A percentile compares a stretch with the other conserved stretches of the same genome.
phyloP scores from a whole-genome alignment of 2,113 vertebrate genomes.

The Mastomys coucha region DNA sequence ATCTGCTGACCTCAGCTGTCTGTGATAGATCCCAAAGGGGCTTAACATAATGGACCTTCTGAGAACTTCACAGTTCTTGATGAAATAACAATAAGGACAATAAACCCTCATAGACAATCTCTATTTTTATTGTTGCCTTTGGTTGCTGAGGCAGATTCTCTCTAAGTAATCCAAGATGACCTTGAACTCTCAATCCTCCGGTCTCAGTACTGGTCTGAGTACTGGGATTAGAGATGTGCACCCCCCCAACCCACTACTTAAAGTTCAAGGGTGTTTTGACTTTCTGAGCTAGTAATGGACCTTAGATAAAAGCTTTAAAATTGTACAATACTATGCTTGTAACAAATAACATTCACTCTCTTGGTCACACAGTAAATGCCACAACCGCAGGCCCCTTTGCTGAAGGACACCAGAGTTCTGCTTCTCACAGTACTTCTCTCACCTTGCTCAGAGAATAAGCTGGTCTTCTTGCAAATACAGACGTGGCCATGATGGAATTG shows the following conservation, averaged over 20 bases:
- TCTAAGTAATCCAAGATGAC: neutral
- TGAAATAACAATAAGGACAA: neutral
- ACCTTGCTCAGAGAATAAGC: neutral
- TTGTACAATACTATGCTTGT: neutral
- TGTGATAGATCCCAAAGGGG: neutral
- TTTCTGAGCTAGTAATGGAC: neutral
- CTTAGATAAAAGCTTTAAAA: slow-evolving; percentile 13
- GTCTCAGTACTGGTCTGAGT: neutral
- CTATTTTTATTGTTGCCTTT: neutral
- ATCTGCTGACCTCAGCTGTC: neutral
- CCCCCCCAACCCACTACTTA: too few relatives aligned
- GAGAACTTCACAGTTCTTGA: neutral
- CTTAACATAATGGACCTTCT: neutral
- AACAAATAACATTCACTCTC: neutral
- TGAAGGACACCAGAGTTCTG: neutral
- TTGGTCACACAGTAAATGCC: neutral
- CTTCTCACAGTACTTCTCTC: neutral
- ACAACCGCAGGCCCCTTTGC: neutral
- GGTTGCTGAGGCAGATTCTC: neutral
- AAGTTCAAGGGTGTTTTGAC: neutral
- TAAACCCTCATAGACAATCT: neutral
- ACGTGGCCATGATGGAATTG: neutral
- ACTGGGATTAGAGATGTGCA: neutral
- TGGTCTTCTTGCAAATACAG: neutral
- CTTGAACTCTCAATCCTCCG: neutral